Percentiles rank a stretch among this genome's conserved stretches.
phyloP scores from a whole-genome alignment of 2,888 invertebrate species.

The Hedychridium roseum region DNA sequence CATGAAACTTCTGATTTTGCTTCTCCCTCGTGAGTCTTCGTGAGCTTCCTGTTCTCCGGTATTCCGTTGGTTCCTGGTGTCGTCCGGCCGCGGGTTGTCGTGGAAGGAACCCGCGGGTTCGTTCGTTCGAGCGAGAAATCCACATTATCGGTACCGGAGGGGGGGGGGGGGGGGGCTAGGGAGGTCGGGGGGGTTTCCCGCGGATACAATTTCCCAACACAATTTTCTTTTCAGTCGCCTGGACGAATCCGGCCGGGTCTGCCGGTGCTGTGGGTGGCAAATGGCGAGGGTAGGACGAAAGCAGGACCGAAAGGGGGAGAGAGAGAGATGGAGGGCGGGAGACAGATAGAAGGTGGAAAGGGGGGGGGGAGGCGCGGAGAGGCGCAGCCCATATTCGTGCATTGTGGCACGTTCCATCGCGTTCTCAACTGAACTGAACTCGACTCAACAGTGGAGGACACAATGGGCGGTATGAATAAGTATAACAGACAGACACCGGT shows the following conservation, averaged over 20 bases:
- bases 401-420: conserved; percentile 64
- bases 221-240: conserved; percentile 53
- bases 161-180: background rate
- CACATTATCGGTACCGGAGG: background rate
- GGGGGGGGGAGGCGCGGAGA: conserved; percentile 47
- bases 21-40: no score
- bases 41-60: no score
- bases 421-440: conserved; percentile 64
- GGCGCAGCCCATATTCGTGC: conserved; percentile 61
- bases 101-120: no score
- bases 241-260: conserved; percentile 36
- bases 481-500: conserved; percentile 63
- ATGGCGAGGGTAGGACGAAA: conserved; percentile 30
- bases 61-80: no score
- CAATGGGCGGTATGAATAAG: conserved; percentile 63
- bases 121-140: background rate
- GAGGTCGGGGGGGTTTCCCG: conserved; percentile 38
- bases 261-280: conserved; percentile 40
- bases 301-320: conserved; percentile 10
- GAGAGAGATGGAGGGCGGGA: conserved; percentile 22
- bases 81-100: no score
- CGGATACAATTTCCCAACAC: conserved; percentile 54
- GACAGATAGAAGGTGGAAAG: conserved; percentile 22
- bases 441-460: conserved; percentile 63
- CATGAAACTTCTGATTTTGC: no score